phyloP scores from a whole-genome alignment of 2,113 vertebrate genomes.

The Vimba vimba region DNA sequence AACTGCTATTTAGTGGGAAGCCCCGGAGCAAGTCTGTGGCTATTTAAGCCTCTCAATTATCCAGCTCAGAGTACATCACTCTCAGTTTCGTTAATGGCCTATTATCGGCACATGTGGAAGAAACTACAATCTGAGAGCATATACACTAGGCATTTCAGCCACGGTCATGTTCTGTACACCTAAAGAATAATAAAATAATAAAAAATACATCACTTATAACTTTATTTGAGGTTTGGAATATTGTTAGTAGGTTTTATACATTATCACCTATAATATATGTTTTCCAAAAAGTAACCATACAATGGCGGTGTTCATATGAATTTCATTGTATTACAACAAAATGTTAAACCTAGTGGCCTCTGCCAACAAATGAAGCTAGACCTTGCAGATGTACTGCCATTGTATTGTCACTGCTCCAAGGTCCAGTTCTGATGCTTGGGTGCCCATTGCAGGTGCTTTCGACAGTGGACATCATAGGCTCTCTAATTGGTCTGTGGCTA shows the following conservation, averaged over 20 bases:
- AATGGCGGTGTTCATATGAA: too few relatives aligned
- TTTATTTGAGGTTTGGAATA: not conserved
- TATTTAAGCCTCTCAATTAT: conserved; percentile 24
- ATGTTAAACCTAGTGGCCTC: too few relatives aligned
- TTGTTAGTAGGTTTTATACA: not conserved
- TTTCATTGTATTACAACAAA: too few relatives aligned
- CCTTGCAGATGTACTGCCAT: too few relatives aligned
- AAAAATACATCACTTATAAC: not conserved
- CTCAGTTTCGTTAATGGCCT: conserved; percentile 5
- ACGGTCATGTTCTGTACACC: not conserved
- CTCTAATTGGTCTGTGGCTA: too few relatives aligned
- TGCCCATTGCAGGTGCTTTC: too few relatives aligned
- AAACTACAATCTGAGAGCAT: conserved; percentile 4
- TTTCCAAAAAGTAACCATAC: too few relatives aligned
- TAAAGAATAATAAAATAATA: not conserved
- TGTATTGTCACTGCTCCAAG: too few relatives aligned
- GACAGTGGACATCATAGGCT: too few relatives aligned
- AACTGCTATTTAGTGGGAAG: not conserved
- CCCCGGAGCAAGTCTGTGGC: not conserved
- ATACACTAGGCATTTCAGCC: not conserved
- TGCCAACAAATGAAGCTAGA: too few relatives aligned
- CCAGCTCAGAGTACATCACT: not conserved
- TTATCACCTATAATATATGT: too few relatives aligned
- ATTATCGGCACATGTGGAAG: not conserved
- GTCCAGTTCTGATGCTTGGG: too few relatives aligned